Conservation (phyloP, 1,140 invertebrate genomes). For the Drosophila triauraria region DNA sequence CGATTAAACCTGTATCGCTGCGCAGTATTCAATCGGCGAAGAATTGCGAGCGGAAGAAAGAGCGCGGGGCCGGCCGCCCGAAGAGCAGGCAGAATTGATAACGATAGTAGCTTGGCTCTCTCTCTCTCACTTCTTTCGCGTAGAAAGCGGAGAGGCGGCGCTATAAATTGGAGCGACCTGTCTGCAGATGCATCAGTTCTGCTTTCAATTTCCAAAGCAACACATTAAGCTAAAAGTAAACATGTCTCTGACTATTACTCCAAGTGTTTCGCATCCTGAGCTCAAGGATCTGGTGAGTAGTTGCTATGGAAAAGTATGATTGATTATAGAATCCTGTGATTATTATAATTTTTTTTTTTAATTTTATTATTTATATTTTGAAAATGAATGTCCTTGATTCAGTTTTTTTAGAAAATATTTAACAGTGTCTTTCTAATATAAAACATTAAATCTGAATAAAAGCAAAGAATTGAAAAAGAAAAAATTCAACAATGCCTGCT, state of each 20-base stretch:
- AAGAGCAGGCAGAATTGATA: constrained; percentile 45
- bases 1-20: constrained; percentile 40
- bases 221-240: constrained; percentile 36
- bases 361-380: background rate
- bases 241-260: constrained; percentile 68
- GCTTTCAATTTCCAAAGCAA: constrained; percentile 45
- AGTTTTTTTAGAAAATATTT: background rate
- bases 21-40: constrained; percentile 38
- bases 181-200: constrained; percentile 54
- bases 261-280: constrained; percentile 65
- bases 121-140: constrained; percentile 12
- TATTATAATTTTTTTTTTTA: background rate
- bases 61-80: background rate
- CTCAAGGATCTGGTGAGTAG: constrained; percentile 77
- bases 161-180: constrained; percentile 52
- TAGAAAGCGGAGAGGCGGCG: constrained; percentile 50
- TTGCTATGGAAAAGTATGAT: constrained; percentile 4
- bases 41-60: constrained; percentile 35
- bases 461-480: background rate
- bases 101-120: constrained; percentile 31
- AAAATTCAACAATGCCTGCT: background rate
- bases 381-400: background rate
- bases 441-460: constrained; percentile 1
- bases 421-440: background rate
- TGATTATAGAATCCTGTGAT: constrained; percentile 5